phyloP scores from a whole-genome alignment of 2,113 vertebrate genomes.

The Columbina picui region DNA sequence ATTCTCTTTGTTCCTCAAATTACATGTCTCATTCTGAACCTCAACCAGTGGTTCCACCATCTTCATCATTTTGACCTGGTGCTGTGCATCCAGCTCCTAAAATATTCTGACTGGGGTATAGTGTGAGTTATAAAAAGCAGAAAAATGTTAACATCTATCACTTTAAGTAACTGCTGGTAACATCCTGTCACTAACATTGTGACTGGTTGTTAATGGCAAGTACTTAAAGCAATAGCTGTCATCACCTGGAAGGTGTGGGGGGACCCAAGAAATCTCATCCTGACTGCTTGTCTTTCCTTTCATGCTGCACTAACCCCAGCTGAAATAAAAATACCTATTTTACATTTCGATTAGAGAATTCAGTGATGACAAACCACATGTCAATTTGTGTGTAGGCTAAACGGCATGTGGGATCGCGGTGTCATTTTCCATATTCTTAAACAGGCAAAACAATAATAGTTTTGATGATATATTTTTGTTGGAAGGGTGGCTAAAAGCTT shows the following conservation, averaged over 20 bases:
- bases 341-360: neutral
- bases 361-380: neutral
- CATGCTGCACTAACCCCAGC: neutral
- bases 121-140: constrained; percentile 25
- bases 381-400: neutral
- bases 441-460: neutral
- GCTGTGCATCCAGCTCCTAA: neutral
- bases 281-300: neutral
- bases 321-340: neutral
- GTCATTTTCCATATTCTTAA: neutral
- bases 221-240: constrained; percentile 61
- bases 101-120: neutral
- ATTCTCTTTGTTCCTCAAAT: neutral
- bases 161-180: constrained; percentile 22
- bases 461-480: neutral
- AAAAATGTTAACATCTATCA: constrained; percentile 28
- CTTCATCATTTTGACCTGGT: neutral
- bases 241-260: neutral
- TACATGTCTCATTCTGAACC: neutral
- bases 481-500: neutral
- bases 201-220: constrained; percentile 32
- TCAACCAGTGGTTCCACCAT: neutral
- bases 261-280: constrained; percentile 7
- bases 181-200: neutral
- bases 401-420: fast-evolving